phyloP scores from a whole-genome alignment of 2,113 vertebrate species.

The Ailurus styani region DNA sequence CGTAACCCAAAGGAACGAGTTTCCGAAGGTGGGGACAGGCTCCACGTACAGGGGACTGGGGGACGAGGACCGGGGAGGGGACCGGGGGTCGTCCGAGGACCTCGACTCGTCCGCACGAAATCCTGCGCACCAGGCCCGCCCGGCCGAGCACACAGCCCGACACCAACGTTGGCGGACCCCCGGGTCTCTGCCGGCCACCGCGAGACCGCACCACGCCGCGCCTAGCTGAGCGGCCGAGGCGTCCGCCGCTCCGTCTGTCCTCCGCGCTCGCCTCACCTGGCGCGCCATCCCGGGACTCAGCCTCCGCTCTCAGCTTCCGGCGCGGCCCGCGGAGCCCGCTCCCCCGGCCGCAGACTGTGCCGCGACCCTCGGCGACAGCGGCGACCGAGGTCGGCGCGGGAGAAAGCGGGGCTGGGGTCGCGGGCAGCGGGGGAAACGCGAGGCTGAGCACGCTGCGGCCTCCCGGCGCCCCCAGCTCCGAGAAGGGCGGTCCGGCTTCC shows the following conservation, averaged over 20 bases:
- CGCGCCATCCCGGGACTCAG: constrained; percentile 56
- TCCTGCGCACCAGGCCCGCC: background rate
- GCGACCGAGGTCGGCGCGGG: background rate
- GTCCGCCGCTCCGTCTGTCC: background rate
- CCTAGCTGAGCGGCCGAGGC: background rate
- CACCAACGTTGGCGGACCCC: background rate
- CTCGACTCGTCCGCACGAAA: background rate
- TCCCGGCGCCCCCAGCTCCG: background rate
- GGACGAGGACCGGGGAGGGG: too few species aligned
- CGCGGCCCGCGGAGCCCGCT: background rate
- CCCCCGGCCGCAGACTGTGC: background rate
- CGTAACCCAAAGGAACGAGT: background rate
- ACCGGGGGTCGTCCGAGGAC: background rate
- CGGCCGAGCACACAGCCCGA: background rate
- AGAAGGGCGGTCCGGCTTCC: background rate
- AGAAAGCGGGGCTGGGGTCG: background rate
- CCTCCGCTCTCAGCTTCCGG: constrained; percentile 47
- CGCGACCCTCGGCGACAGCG: background rate
- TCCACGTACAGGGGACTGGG: background rate
- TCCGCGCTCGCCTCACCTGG: constrained; percentile 59
- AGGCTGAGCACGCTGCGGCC: background rate
- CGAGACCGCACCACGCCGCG: background rate
- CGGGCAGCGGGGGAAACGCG: background rate
- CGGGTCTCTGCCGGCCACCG: background rate
- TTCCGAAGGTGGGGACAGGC: background rate